These are phyloP conservation scores for Physeter macrocephalus DNA, from an alignment of 2,113 vertebrate genomes.

Conservation along the genomic window DNA sequence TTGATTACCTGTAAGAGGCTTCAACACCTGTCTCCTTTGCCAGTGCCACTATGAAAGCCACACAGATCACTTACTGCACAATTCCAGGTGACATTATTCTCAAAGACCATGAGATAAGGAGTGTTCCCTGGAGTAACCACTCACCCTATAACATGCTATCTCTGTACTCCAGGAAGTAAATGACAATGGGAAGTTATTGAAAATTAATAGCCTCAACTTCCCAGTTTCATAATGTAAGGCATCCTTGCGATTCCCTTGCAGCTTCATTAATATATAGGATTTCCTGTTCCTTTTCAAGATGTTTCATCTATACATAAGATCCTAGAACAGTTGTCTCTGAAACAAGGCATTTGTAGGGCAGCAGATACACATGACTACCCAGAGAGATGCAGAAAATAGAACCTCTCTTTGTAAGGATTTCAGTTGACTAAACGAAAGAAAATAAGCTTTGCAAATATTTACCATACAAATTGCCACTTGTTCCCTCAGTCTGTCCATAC, in stretches of 20 bases:
- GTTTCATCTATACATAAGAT: background rate
- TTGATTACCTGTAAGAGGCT: background rate
- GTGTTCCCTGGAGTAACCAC: background rate
- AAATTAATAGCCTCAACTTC: background rate
- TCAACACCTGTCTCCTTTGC: background rate
- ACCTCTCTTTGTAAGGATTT: background rate
- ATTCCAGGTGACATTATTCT: background rate
- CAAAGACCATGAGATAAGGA: background rate
- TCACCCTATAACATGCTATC: background rate
- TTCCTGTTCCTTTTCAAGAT: background rate
- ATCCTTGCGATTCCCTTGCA: background rate
- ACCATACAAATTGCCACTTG: background rate
- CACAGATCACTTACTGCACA: background rate
- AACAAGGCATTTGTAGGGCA: background rate
- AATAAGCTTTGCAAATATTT: constrained; percentile 9
- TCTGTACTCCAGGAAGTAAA: background rate
- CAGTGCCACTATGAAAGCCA: background rate
- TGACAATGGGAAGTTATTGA: background rate
- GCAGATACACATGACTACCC: background rate
- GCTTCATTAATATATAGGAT: background rate
- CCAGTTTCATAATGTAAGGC: background rate
- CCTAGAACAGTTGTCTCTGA: background rate
- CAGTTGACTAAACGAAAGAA: background rate
- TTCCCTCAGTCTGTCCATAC: background rate
- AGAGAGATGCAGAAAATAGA: background rate